Base-by-base conservation (phyloP, 2,888 invertebrate species). In the Spisula solida region DNA sequence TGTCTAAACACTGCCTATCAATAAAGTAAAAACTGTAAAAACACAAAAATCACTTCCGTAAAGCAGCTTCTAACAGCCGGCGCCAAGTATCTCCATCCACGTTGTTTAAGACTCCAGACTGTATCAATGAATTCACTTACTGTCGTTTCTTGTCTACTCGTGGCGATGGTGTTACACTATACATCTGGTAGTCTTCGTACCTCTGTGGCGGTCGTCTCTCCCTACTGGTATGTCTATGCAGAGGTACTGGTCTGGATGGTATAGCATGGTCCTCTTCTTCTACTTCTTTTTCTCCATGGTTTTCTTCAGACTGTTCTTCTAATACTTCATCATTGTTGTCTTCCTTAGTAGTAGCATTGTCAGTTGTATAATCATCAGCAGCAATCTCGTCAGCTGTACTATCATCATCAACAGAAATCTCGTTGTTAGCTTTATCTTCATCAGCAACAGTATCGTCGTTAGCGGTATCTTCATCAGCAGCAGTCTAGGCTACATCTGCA, bases 111-210 rank as follows among this genome's bases (percentile, higher is more conserved):
- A 79, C 47, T 79, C 79, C 79, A 18, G 79, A 79, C 0, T 12
- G 8, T 18, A 41, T 34, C 14, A 41, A 20, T 12, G n/a, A 18
- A 18, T 41, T 41, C 47, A 79, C 20, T 18, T 20, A 34, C 20
- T 31, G 41, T 20, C 31, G 34, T n/a, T 79, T 41, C 0, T 34
- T 18, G 41, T 79, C 79, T 1, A 79, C n/a, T 20, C 41, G 41
- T 79, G 41, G 31, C 14, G 47, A 8, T 34, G n/a, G 20, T 41
- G 41, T 47, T 47, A 79, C 41, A 79, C 47, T 79, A 8, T 41
- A 41, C 79, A 79, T 79, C 16, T 79, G 41, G 47, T 79, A 56
- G n/a, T 56, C 56, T 20, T n/a, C 56, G n/a, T n/a, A 56, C 20
- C 18, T 56, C 18, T 56, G 56, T 34, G 79, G 79, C 41, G 34